Percentiles rank a stretch among this genome's conserved stretches.
phyloP scores from a whole-genome alignment of 2,797 vertebrate species.

The Gadopsis marmoratus region DNA sequence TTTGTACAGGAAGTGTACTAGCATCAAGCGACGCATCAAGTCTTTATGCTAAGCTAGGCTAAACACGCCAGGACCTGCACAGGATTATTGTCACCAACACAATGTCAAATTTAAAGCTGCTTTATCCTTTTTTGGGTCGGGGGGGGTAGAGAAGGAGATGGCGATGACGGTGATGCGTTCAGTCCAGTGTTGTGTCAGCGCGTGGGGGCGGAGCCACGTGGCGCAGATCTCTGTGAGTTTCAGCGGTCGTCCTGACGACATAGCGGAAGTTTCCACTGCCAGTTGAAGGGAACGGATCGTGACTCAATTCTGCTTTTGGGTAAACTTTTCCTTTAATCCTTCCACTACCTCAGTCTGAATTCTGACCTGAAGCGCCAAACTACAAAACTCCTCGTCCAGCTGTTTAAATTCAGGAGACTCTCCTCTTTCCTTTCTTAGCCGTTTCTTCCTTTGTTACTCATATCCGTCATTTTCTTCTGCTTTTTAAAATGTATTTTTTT shows the following conservation, averaged over 20 bases:
- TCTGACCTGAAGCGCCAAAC: background rate
- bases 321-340: conserved; percentile 4
- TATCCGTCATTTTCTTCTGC: background rate
- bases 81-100: too few species aligned
- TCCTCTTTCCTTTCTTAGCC: background rate
- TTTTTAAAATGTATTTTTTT: too few species aligned
- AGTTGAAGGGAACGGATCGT: background rate
- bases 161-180: background rate
- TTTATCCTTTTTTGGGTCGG: too few species aligned
- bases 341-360: background rate
- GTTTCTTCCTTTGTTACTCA: background rate
- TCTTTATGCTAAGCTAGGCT: too few species aligned
- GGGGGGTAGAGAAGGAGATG: background rate
- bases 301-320: conserved; percentile 49
- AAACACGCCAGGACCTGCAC: too few species aligned
- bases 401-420: fast-evolving
- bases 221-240: conserved; percentile 27
- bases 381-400: background rate
- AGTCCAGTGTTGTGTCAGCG: conserved; percentile 34
- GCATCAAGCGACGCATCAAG: too few species aligned
- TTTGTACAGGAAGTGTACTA: too few species aligned
- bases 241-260: background rate
- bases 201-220: conserved; percentile 23
- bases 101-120: too few species aligned
- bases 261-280: conserved; percentile 45